These are phyloP conservation scores for Pseudolaguvia tuberculata DNA, from an alignment of 2,113 vertebrate species.

Conservation along the genomic window DNA sequence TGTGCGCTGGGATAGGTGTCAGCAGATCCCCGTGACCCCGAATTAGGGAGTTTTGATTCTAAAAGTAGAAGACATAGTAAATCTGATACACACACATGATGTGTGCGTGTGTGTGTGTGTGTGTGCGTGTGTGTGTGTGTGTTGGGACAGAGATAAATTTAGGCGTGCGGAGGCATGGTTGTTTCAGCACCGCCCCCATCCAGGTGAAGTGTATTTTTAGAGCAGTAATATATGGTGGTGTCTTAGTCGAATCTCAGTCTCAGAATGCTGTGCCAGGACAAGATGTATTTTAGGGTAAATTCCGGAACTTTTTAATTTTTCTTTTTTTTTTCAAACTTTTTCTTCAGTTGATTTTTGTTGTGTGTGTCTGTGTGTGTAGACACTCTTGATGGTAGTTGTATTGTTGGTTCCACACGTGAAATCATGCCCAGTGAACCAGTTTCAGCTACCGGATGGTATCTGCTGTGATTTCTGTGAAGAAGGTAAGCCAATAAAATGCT, in stretches of 20 bases:
- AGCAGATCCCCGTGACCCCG: too few relatives aligned
- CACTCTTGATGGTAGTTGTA: not conserved
- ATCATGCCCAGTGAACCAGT: not conserved
- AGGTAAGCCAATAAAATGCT: not conserved
- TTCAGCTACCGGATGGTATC: not conserved
- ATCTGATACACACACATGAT: not conserved
- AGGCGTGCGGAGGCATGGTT: not conserved
- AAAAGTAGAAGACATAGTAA: not conserved
- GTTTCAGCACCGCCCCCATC: not conserved
- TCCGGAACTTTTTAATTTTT: not conserved
- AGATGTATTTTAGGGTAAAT: not conserved
- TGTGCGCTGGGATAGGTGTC: too few relatives aligned
- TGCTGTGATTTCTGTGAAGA: not conserved
- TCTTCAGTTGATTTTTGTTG: not conserved
- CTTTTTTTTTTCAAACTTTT: not conserved
- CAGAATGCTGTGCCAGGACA: not conserved
- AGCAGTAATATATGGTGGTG: too few relatives aligned
- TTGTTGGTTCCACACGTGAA: not conserved
- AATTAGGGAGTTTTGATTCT: not conserved
- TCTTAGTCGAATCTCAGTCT: too few relatives aligned
- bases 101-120: conserved; percentile 1
- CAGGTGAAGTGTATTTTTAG: not conserved
- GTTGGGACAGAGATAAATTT: too few relatives aligned
- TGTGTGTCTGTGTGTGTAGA: not conserved
- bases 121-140: not conserved